Evolutionary conservation across 2,888 invertebrate genomes (phyloP).

Genomic region (Lasioglossum pauxillum): DNA sequence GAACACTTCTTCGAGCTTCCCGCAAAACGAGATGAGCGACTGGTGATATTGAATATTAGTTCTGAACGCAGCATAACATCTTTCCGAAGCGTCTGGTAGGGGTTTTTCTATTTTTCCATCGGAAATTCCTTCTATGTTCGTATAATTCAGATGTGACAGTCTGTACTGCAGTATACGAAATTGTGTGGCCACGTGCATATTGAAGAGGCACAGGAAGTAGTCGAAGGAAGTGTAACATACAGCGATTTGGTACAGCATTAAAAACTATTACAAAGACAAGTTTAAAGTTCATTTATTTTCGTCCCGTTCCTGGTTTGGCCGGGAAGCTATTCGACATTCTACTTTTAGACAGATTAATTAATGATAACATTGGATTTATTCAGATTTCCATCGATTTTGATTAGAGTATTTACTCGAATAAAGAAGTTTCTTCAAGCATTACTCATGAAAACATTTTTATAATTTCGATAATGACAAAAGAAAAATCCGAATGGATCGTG

Average conservation of each 20-base stretch:
- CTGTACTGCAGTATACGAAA: conserved; percentile 26
- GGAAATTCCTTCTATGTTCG: neutral
- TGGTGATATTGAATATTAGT: neutral
- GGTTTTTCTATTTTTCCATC: neutral
- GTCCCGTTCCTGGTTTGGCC: neutral
- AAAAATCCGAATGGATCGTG: too few species aligned
- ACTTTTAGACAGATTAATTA: too few species aligned
- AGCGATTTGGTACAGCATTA: neutral
- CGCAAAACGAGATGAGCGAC: neutral
- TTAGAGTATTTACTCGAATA: too few species aligned
- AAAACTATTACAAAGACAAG: neutral
- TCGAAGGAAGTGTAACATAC: conserved; percentile 8
- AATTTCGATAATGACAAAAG: too few species aligned
- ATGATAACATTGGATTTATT: too few species aligned
- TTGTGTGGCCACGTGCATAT: conserved; percentile 7
- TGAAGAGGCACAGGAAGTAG: neutral
- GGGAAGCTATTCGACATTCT: too few species aligned
- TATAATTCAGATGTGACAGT: neutral
- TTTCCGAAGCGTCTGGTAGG: neutral
- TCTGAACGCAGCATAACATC: neutral
- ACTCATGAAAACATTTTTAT: too few species aligned
- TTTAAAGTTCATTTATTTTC: neutral
- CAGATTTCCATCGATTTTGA: too few species aligned
- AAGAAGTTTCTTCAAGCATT: too few species aligned
- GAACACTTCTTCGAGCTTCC: neutral